Base-by-base conservation (phyloP, 2,797 vertebrate genomes). In the Siniperca undulata region DNA sequence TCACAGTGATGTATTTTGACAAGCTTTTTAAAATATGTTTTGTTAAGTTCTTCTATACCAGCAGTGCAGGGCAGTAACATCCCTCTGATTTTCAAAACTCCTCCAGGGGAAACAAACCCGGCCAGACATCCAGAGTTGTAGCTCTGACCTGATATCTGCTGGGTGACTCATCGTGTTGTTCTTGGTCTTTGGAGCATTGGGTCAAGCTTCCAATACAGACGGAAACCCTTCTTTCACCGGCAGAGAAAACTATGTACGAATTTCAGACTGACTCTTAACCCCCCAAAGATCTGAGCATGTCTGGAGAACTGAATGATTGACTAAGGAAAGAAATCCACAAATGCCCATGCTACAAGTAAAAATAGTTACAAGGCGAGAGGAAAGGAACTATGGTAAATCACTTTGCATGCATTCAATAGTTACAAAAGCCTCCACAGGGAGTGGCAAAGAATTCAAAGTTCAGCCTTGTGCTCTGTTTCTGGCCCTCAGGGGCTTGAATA, bases 121-220 rank as follows among this genome's bases (percentile, higher is more conserved):
- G 34, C 61, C 27, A 82, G 78, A 87, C 74, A 74, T 44, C 30
- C 68, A 34, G 42, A 72, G 62, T 60, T 70, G 40, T 13, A 78
- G 58, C 66, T 61, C 55, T 84, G 86, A 90, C 84, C 85, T 82
- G 65, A 82, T 83, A 80, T 91, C 88, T 85, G 38, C 70, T 27
- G 52, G 27, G 53, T 89, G 88, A 88, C 69, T 87, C 85, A 88
- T 56, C 68, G 2, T 62, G 80, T 70, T 85, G 60, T 73, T 83
- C 34, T 70, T 50, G 34, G 44, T 70, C 66, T 71, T 53, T 55
- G 36, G 73, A 83, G 53, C 71, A 56, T 22, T 24, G 17, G 83
- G 65, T 80, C 76, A 82, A 76, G 52, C 64, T 55, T 70, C 70
- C 7, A 64, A 42, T 76, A 38, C 52, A 75, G 64, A 88, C 65